Percentiles rank a stretch among this genome's conserved stretches.
Conservation (phyloP, 2,888 invertebrate genomes). For the Zaprionus obscuricornis region DNA sequence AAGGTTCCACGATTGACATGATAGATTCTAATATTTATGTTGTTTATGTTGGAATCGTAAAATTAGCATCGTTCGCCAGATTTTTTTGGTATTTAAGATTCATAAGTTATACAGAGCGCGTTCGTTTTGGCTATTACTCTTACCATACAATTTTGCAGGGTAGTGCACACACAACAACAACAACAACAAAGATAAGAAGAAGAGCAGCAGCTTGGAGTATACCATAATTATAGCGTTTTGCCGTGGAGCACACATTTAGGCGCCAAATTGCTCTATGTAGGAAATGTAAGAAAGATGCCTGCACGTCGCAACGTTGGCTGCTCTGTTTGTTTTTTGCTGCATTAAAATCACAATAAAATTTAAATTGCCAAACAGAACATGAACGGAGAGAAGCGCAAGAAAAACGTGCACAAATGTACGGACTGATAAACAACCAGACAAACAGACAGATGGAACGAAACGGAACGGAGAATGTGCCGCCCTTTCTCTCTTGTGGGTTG, state of each 20-base stretch:
- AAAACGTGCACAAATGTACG: slow-evolving; percentile 53
- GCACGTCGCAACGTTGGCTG: slow-evolving; percentile 36
- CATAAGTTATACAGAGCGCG: too few relatives aligned
- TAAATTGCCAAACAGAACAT: slow-evolving; percentile 55
- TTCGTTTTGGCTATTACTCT: background rate
- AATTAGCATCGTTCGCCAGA: too few relatives aligned
- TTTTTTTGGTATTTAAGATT: too few relatives aligned
- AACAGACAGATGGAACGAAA: slow-evolving; percentile 13
- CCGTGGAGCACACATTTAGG: slow-evolving; percentile 34
- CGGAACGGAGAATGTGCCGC: too few relatives aligned
- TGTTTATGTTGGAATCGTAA: too few relatives aligned
- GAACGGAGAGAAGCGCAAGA: slow-evolving; percentile 2
- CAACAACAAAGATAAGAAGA: background rate
- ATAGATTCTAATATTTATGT: too few relatives aligned
- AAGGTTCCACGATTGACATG: too few relatives aligned
- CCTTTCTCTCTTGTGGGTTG: slow-evolving; percentile 12
- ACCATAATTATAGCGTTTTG: slow-evolving; percentile 22
- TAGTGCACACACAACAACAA: slow-evolving; percentile 26
- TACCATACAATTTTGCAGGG: slow-evolving; percentile 13
- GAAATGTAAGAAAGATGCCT: slow-evolving; percentile 15
- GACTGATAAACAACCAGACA: slow-evolving; percentile 32
- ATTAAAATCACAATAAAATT: slow-evolving; percentile 68
- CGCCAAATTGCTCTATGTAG: slow-evolving; percentile 53
- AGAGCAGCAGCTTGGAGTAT: background rate
- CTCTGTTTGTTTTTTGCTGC: slow-evolving; percentile 40